phyloP scores from a whole-genome alignment of 2,113 vertebrate genomes.

The Chaetura pelagica region DNA sequence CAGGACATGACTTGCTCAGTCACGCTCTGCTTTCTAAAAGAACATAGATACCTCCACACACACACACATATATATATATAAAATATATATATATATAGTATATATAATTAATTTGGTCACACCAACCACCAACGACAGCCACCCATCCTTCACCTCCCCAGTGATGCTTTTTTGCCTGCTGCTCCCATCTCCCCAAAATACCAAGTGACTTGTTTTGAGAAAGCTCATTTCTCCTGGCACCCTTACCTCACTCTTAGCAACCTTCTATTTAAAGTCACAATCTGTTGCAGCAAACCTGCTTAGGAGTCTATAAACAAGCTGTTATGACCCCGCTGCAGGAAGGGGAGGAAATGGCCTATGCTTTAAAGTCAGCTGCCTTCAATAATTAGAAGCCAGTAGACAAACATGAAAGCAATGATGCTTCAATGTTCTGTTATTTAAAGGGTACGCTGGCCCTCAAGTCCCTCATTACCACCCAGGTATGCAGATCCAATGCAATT shows the following conservation, averaged over 20 bases:
- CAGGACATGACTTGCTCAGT: not conserved
- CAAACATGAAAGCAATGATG: constrained; percentile 37
- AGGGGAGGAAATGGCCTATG: constrained; percentile 54
- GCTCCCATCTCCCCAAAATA: constrained; percentile 44
- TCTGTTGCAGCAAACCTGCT: constrained; percentile 29
- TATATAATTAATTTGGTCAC: not conserved
- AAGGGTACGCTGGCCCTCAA: not conserved
- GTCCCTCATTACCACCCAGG: not conserved
- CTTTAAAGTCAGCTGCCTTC: constrained; percentile 53
- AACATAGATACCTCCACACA: not conserved
- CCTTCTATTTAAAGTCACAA: constrained; percentile 56
- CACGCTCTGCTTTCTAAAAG: not conserved
- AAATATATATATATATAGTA: no score
- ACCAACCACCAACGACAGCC: not conserved
- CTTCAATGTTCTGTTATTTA: constrained; percentile 47
- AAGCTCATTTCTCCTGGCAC: constrained; percentile 18
- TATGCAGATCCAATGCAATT: not conserved
- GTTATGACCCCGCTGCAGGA: constrained; percentile 14
- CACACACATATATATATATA: not conserved
- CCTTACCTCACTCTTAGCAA: constrained; percentile 48
- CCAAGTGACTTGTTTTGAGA: constrained; percentile 43
- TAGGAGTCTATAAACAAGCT: constrained; percentile 2
- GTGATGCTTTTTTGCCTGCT: constrained; percentile 44
- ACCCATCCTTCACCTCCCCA: not conserved
- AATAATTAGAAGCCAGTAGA: constrained; percentile 57